phyloP scores from a whole-genome alignment of 2,797 vertebrate genomes.

The Pelochelys cantorii region DNA sequence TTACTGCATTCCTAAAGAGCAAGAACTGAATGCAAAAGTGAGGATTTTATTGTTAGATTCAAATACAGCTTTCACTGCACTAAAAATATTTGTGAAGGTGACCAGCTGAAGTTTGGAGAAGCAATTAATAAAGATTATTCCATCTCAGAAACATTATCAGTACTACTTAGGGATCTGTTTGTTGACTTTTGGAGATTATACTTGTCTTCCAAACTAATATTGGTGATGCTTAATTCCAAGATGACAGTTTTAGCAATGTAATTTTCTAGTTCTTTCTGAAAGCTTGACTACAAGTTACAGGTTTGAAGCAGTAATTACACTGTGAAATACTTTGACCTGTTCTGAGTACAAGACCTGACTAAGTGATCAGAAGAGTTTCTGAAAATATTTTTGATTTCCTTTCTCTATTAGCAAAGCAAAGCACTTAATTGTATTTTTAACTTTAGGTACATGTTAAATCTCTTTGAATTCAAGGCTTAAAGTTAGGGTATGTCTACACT shows the following conservation, averaged over 20 bases:
- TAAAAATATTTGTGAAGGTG: neutral
- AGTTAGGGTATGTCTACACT: no score
- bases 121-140: neutral
- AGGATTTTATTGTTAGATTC: neutral
- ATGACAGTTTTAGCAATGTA: neutral
- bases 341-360: neutral
- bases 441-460: neutral
- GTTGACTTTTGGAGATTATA: neutral
- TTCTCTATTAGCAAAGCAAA: neutral
- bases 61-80: neutral
- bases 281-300: neutral
- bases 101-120: neutral
- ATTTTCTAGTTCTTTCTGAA: neutral
- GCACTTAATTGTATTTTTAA: neutral
- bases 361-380: neutral
- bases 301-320: neutral
- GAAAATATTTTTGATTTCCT: neutral
- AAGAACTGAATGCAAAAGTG: neutral
- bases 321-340: neutral
- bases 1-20: neutral
- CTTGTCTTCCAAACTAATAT: neutral
- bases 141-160: fast-evolving
- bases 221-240: neutral
- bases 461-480: neutral
- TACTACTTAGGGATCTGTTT: neutral